Base-by-base conservation (phyloP, 2,888 invertebrate genomes). In the Apantesis nais region DNA sequence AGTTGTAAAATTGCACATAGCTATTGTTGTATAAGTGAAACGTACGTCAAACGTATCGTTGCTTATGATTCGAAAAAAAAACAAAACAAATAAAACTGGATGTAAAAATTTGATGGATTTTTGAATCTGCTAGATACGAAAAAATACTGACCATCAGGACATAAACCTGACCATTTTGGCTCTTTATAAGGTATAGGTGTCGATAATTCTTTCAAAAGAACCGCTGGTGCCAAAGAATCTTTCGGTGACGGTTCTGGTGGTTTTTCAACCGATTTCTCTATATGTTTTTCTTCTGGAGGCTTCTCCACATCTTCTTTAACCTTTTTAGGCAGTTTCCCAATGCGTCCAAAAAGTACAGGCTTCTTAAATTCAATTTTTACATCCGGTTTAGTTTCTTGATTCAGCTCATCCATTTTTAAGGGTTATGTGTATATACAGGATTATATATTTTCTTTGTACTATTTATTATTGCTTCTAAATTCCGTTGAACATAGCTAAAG, bases 91-190 rank as follows among this genome's bases (percentile, higher is more conserved):
- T 25, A 25, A 25, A n/a, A 52, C 9, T 2, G 25, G 25, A 29
- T 58, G 14, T 58, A 16, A 22, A 25, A 22, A 19, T 7, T 31
- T 19, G 9, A 37, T 61, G 8, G 16, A 29, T 31, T 29, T 7
- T 8, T 48, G 22, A n/a, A 22, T 52, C n/a, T 52, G n/a, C 2
- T 52, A 52, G 48, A 52, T 22, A 39, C 64, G 14, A 63, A 79
- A 31, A 22, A 61, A 22, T 31, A 60, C 87, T 81, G 76, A 90
- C 91, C 91, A 70, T 93, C 89, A 31, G 95, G 90, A 2, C 97
- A 97, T 31, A 96, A 78, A 0, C 97, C 97, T 55, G 98, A 97
- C 99, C 99, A 99, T 69, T 95, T 90, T 0, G 99, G 99, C 87
- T 98, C 98, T 85, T 96, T 96, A 84, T 98, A 98, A 0, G 97